Conservation (phyloP, 1,140 invertebrate species). For the Aleiodes sp. region DNA sequence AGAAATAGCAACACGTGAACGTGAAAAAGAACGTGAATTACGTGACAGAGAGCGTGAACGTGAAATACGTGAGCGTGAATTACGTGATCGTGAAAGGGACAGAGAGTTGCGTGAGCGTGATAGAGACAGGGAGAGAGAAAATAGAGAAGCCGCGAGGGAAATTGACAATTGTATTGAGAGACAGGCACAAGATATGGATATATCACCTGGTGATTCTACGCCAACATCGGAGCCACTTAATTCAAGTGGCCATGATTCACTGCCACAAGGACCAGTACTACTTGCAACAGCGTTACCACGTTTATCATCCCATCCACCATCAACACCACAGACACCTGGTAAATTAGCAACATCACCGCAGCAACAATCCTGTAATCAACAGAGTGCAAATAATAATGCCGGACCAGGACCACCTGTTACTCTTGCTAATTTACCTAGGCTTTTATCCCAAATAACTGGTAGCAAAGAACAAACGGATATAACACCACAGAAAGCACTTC, state of each 20-base stretch:
- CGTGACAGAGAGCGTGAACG: slow-evolving; percentile 53
- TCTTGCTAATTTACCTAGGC: slow-evolving; percentile 64
- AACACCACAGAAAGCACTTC: slow-evolving; percentile 69
- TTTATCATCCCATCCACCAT: slow-evolving; percentile 70
- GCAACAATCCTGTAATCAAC: slow-evolving; percentile 52
- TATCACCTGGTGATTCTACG: slow-evolving; percentile 84
- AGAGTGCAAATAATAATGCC: slow-evolving; percentile 62
- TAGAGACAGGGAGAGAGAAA: slow-evolving; percentile 55
- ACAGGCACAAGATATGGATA: slow-evolving; percentile 82
- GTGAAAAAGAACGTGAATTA: slow-evolving; percentile 52
- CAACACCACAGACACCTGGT: slow-evolving; percentile 59
- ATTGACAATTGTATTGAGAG: slow-evolving; percentile 54
- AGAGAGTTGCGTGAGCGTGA: slow-evolving; percentile 40
- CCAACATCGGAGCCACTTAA: slow-evolving; percentile 76
- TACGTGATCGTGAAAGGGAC: slow-evolving; percentile 43
- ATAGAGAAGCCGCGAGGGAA: slow-evolving; percentile 55
- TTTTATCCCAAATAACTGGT: slow-evolving; percentile 68
- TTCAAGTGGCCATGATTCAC: slow-evolving; percentile 57
- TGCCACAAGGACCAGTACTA: slow-evolving; percentile 68
- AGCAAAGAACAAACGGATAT: slow-evolving; percentile 67
- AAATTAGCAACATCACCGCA: slow-evolving; percentile 62
- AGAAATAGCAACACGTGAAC: slow-evolving; percentile 50
- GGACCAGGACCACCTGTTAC: slow-evolving; percentile 67
- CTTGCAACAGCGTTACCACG: slow-evolving; percentile 77
- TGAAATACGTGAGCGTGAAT: slow-evolving; percentile 49